Base-by-base conservation (phyloP, 2,888 invertebrate species). In the Aphodius granarius region DNA sequence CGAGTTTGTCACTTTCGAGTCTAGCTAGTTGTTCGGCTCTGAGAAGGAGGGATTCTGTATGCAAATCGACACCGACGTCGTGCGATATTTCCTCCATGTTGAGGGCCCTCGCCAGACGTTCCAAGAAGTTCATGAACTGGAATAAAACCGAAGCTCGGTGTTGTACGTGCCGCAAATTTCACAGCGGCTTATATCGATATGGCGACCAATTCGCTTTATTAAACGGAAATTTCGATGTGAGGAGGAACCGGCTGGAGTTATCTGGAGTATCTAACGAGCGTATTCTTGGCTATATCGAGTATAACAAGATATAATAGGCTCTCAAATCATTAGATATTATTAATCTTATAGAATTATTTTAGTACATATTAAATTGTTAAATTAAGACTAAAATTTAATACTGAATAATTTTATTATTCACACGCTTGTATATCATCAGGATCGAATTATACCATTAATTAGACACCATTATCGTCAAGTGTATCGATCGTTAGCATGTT, bases 81-180 rank as follows among this genome's bases (percentile, higher is more conserved):
- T 92, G 91, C 21, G 94, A 93, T 82, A 95, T 91, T 86, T 94
- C 94, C 83, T 95, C 95, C 92, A 95, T 93, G 86, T 94, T 95
- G 86, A 97, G 90, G 63, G 94, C 93, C 83, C 94, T 91, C 79
- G 94, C 94, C 78, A 97, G 88, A 75, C 94, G 91, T 84, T 96
- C 95, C 85, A 97, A 88, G 87, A 95, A 96, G 82, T 93, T 92
- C 85, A 94, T 91, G 83, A 95, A 93, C 94, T 94, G 87, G 82
- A 89, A 88, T 72, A 72, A 68, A 71, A 71, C 9, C 16, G 64
- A 71, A 20, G 5, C 19, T 66, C 65, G 17, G 63, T 5, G 19
- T 19, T 66, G 74, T 63, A 68, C 22, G 16, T 21, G n/a, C 18
- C 20, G 15, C 18, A 68, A 21, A 20, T 19, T 68, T 13, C 15